These are phyloP conservation scores for Oscheius sp. DNA, from an alignment of 2,888 invertebrate genomes.

Conservation along the genomic window DNA sequence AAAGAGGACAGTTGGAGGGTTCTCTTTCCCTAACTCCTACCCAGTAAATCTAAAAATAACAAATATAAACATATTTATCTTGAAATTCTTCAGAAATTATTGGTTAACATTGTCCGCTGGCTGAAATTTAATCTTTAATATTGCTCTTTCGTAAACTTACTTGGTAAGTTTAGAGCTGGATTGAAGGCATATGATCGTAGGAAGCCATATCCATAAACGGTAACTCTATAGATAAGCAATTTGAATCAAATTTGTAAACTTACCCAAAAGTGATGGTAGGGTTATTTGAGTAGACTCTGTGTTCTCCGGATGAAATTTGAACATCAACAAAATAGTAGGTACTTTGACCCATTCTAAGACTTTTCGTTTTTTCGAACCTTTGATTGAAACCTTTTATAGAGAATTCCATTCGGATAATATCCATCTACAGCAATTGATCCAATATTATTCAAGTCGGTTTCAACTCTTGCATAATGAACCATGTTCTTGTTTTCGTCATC, in stretches of 20 bases:
- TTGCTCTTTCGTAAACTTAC: neutral
- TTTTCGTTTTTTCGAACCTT: too few relatives aligned
- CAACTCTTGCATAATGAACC: conserved; percentile 17
- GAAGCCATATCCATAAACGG: conserved; percentile 31
- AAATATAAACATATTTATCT: neutral
- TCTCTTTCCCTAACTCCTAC: neutral
- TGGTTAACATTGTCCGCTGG: conserved; percentile 3
- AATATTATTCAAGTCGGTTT: conserved; percentile 19
- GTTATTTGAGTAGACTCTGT: neutral
- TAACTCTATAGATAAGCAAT: conserved; percentile 6
- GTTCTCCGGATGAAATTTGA: neutral
- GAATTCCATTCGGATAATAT: conserved; percentile 26
- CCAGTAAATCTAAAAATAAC: neutral
- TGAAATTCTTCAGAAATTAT: neutral
- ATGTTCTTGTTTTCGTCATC: conserved; percentile 19
- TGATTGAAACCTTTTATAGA: conserved; percentile 24
- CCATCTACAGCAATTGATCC: conserved; percentile 21
- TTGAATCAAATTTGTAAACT: neutral
- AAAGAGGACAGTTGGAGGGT: too few relatives aligned
- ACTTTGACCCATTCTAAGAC: conserved; percentile 31
- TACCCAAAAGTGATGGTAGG: conserved; percentile 13
- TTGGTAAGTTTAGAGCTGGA: conserved; percentile 16
- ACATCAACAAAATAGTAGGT: conserved; percentile 31
- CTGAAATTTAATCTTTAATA: neutral
- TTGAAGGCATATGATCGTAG: conserved; percentile 26